Percentiles rank a stretch among this genome's conserved stretches.
Evolutionary conservation across 2,888 invertebrate species (phyloP).

Genomic region (Ctenicera cuprea): DNA sequence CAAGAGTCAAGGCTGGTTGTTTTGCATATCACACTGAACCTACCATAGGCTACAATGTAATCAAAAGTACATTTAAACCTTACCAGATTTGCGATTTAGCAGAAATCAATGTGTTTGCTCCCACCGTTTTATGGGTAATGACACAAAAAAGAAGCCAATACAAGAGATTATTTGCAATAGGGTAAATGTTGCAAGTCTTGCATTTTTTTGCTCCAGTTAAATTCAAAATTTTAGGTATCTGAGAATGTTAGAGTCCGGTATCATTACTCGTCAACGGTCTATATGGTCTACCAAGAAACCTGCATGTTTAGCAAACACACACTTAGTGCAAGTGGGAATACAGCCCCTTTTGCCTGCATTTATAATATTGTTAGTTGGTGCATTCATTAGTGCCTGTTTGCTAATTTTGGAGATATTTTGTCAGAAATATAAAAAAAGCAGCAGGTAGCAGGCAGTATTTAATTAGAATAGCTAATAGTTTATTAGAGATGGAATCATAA

Average conservation of each 20-base stretch:
- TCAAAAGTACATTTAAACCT: conserved; percentile 64
- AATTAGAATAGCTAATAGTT: too few species aligned
- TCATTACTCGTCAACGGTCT: conserved; percentile 57
- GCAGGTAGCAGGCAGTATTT: background rate
- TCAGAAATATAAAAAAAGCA: background rate
- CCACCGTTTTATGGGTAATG: conserved; percentile 68
- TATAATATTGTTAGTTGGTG: conserved; percentile 60
- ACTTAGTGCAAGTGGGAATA: conserved; percentile 60
- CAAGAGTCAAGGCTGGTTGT: conserved; percentile 71
- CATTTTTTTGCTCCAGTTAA: background rate
- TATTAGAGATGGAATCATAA: too few species aligned
- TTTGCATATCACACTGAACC: conserved; percentile 69
- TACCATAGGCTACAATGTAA: conserved; percentile 67
- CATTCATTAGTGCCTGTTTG: background rate
- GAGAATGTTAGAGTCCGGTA: conserved; percentile 59
- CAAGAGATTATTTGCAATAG: conserved; percentile 67
- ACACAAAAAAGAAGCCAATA: conserved; percentile 71
- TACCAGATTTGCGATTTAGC: conserved; percentile 66
- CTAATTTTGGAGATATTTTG: background rate
- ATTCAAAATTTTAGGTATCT: conserved; percentile 55
- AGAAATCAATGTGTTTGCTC: conserved; percentile 64
- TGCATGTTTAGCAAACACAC: conserved; percentile 60
- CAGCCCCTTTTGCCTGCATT: conserved; percentile 64
- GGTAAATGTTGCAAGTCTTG: conserved; percentile 59
- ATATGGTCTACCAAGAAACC: conserved; percentile 64